Evolutionary conservation across 2,797 vertebrate species (phyloP), one percentile per base, ranked within the genome.

Genomic region (Cetoscarus ocellatus): DNA sequence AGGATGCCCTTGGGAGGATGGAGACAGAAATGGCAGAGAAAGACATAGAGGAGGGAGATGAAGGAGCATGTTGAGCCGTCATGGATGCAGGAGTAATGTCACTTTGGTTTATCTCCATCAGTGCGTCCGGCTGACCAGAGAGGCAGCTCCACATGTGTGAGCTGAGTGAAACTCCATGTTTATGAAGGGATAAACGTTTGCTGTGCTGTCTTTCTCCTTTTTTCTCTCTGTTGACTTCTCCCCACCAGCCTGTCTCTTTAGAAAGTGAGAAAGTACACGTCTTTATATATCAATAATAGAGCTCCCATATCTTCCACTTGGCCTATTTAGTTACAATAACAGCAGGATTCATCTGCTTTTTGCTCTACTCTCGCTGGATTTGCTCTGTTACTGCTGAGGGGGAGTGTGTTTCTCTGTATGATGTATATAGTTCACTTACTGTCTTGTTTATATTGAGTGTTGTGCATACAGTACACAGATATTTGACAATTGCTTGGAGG

Each of bases 271-370:
- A 84, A 82, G 86, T 53, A 75, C 79, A 82, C 72, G 80, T 86
- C 87, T 76, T 80, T 88, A 90, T 93, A 88, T 80, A 92, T 94
- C 93, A 93, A 91, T 92, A 83, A 93, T 93, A 70, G 59, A 79
- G 70, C 67, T 77, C 71, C 47, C 63, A 81, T 88, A 79, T 84
- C 84, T 93, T 93, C 86, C 86, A 79, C 86, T 85, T 85, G 85
- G 85, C 82, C 79, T 87, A 19, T 88, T 92, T 79, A 77, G 82
- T 75, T 87, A 87, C 86, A 90, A 72, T 90, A 84, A 85, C 61
- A 5, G 6, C 55, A 63, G 38, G 53, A 63, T 88, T 86, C 78
- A 77, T 78, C 70, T 83, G 38, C 56, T 63, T 86, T 80, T 57
- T 17, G 49, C 47, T 51, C 3, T 70, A n/a, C 38, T 48, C 52